These are phyloP conservation scores for Aplochiton taeniatus DNA, from an alignment of 2,797 vertebrate species.

Conservation along the genomic window DNA sequence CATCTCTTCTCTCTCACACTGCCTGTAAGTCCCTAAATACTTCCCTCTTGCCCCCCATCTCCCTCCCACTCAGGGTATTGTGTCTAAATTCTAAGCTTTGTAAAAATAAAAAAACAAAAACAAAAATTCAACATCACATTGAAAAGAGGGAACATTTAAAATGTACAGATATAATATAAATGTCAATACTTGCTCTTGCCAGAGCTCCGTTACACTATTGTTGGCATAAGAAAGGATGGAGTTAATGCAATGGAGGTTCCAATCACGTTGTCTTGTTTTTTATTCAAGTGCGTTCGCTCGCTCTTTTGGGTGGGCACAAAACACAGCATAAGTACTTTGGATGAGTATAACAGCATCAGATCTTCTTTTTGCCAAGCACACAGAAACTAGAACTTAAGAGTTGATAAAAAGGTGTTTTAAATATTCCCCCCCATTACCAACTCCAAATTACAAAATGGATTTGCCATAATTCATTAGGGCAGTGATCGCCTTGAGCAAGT, in stretches of 20 bases:
- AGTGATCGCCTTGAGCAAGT: conserved; percentile 43
- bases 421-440: conserved; percentile 63
- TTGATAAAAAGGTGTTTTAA: conserved; percentile 35
- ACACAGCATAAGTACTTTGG: conserved; percentile 44
- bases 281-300: conserved; percentile 30
- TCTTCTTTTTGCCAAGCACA: conserved; percentile 40
- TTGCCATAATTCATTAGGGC: conserved; percentile 34
- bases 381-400: conserved; percentile 30
- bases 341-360: conserved; percentile 39
- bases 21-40: background rate
- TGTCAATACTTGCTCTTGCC: conserved; percentile 69
- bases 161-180: conserved; percentile 70
- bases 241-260: conserved; percentile 37
- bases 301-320: conserved; percentile 40
- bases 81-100: conserved; percentile 49
- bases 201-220: conserved; percentile 67
- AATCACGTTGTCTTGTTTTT: conserved; percentile 13
- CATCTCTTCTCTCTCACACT: background rate
- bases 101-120: conserved; percentile 48
- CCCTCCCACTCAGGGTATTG: conserved; percentile 21
- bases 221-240: conserved; percentile 71
- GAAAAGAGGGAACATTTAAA: conserved; percentile 76
- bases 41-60: too few relatives aligned
- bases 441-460: conserved; percentile 78
- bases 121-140: conserved; percentile 60